These are phyloP conservation scores for Polia nebulosa DNA, from an alignment of 2,888 invertebrate genomes.

Conservation along the genomic window DNA sequence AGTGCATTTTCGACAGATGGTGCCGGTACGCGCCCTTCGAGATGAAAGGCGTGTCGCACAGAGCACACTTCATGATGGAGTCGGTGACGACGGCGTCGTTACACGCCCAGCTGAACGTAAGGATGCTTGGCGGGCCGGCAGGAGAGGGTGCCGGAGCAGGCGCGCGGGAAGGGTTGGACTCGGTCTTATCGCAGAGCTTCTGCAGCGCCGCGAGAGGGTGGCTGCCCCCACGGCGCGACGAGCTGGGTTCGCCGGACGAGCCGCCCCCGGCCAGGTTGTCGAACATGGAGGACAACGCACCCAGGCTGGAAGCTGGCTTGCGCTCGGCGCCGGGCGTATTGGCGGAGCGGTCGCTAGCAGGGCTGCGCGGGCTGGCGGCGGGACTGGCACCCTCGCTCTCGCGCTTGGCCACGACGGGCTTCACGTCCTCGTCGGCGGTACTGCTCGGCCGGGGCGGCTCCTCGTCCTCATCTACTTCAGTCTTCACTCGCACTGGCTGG, in stretches of 20 bases:
- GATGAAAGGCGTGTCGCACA: conserved; percentile 98
- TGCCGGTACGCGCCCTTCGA: conserved; percentile 99
- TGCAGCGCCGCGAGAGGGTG: conserved; percentile 98
- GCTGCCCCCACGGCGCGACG: conserved; percentile 93
- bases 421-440: conserved; percentile 82
- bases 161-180: conserved; percentile 93
- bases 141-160: conserved; percentile 90
- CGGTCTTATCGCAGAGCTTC: conserved; percentile 98
- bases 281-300: conserved; percentile 97
- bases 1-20: conserved; percentile 98
- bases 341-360: conserved; percentile 94
- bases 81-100: conserved; percentile 97
- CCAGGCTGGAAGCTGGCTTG: conserved; percentile 93
- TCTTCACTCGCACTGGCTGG: conserved; percentile 91
- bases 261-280: conserved; percentile 94
- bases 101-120: conserved; percentile 98
- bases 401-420: conserved; percentile 86
- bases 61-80: conserved; percentile 98
- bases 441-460: conserved; percentile 87
- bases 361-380: conserved; percentile 93
- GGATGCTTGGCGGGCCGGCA: conserved; percentile 95
- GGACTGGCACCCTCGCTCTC: conserved; percentile 91
- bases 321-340: conserved; percentile 93
- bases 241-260: conserved; percentile 86
- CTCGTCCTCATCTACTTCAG: conserved; percentile 92